A percentile compares a stretch with the other conserved stretches of the same genome.
Conservation (phyloP, 2,888 invertebrate species). For the Salpingus planirostris region DNA sequence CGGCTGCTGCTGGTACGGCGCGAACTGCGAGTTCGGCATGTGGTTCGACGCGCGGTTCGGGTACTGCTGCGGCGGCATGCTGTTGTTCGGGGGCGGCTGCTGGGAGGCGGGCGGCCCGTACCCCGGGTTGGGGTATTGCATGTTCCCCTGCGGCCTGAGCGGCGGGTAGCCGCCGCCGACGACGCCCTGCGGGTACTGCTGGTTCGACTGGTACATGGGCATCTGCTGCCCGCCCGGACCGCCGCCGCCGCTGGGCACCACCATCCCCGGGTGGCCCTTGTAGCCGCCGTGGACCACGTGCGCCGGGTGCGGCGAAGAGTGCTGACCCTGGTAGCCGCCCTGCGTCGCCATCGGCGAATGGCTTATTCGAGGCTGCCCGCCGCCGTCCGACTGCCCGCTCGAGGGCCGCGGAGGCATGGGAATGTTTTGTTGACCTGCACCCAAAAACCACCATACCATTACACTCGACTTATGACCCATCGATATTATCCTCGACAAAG, state of each 20-base stretch:
- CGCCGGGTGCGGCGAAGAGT: constrained; percentile 40
- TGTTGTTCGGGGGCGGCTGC: constrained; percentile 36
- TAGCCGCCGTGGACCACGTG: constrained; percentile 45
- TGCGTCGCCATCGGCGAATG: constrained; percentile 60
- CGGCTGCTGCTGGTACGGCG: constrained; percentile 37
- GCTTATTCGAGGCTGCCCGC: constrained; percentile 56
- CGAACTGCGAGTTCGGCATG: constrained; percentile 43
- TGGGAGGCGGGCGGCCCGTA: constrained; percentile 49
- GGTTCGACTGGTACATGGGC: constrained; percentile 49
- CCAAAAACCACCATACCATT: no score
- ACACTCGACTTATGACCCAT: no score
- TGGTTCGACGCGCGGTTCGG: constrained; percentile 49
- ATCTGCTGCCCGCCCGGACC: constrained; percentile 42
- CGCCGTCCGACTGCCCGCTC: constrained; percentile 60
- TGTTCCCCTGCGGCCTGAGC: constrained; percentile 39
- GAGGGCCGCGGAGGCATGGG: constrained; percentile 94
- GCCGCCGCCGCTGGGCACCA: no score
- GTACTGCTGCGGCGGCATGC: constrained; percentile 45
- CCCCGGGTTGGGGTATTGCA: constrained; percentile 47
- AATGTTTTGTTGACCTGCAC: constrained; percentile 84
- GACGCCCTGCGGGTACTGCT: constrained; percentile 46
- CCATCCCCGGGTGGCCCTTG: constrained; percentile 52
- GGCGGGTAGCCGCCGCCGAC: constrained; percentile 42
- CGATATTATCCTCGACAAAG: no score
- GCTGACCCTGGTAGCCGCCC: constrained; percentile 53